Evolutionary conservation across 2,797 vertebrate genomes (phyloP).

Genomic region (Chaetodon trifasciatus): DNA sequence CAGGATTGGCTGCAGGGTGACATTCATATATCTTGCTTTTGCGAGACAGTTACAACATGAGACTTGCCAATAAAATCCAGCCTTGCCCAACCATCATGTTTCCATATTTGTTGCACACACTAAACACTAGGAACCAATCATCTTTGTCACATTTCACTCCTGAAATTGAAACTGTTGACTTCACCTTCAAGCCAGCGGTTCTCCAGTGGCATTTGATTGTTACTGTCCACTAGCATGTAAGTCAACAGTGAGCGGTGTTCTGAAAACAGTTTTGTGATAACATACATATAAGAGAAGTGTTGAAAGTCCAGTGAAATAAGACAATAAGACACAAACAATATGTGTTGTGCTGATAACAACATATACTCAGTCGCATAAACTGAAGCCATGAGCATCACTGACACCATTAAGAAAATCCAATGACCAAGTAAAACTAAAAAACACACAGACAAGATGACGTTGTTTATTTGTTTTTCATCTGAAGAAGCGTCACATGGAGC

Average conservation of each 20-base stretch:
- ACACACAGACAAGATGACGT: not conserved
- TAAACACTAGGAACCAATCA: not conserved
- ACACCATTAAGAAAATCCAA: not conserved
- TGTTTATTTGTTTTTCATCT: not conserved
- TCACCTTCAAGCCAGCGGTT: not conserved
- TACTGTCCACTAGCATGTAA: not conserved
- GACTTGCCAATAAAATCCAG: not conserved
- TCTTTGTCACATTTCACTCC: too few relatives aligned
- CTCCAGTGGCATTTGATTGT: not conserved
- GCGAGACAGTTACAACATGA: constrained; percentile 1
- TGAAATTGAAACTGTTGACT: not conserved
- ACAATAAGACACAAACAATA: not conserved
- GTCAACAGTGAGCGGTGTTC: not conserved
- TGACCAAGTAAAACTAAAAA: not conserved
- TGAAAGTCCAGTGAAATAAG: not conserved
- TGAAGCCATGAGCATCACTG: not conserved
- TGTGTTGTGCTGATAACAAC: too few relatives aligned
- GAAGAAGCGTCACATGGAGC: not conserved
- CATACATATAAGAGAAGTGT: not conserved
- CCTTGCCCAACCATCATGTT: not conserved
- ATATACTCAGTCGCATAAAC: not conserved
- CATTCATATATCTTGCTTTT: constrained; percentile 4
- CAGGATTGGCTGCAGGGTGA: constrained; percentile 4
- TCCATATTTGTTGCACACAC: not conserved
- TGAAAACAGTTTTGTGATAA: not conserved